Conservation (phyloP, 2,888 invertebrate species). For the Acholoe squamosa region DNA sequence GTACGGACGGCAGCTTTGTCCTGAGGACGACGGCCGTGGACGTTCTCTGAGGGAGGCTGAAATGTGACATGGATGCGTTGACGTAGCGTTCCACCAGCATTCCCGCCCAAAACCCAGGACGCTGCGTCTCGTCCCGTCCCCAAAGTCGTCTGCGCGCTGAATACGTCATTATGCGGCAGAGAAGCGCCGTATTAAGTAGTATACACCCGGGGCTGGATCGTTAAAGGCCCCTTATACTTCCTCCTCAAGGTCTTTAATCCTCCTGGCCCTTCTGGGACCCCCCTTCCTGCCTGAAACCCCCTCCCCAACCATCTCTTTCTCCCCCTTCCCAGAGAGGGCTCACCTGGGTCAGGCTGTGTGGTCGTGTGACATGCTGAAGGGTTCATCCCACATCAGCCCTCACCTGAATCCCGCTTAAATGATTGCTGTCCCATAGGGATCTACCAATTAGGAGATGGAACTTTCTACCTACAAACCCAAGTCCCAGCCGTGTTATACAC, state of each 20-base stretch:
- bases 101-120: too few species aligned
- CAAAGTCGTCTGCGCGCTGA: constrained; percentile 37
- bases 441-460: too few species aligned
- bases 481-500: too few species aligned
- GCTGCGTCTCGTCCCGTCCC: neutral
- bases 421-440: too few species aligned
- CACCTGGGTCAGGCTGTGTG: neutral
- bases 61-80: too few species aligned
- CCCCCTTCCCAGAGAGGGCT: neutral
- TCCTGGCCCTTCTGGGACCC: too few species aligned
- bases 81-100: too few species aligned
- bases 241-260: neutral
- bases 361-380: neutral
- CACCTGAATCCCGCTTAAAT: too few species aligned
- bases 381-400: neutral
- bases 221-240: constrained; percentile 14
- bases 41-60: too few species aligned
- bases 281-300: neutral
- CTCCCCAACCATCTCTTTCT: neutral
- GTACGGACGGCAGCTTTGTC: too few species aligned
- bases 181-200: constrained; percentile 33
- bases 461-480: too few species aligned
- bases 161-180: constrained; percentile 54
- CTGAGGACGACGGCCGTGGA: too few species aligned
- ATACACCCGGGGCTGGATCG: constrained; percentile 41